These are phyloP conservation scores for Anodontia alba DNA, from an alignment of 2,888 invertebrate genomes.

Conservation along the genomic window DNA sequence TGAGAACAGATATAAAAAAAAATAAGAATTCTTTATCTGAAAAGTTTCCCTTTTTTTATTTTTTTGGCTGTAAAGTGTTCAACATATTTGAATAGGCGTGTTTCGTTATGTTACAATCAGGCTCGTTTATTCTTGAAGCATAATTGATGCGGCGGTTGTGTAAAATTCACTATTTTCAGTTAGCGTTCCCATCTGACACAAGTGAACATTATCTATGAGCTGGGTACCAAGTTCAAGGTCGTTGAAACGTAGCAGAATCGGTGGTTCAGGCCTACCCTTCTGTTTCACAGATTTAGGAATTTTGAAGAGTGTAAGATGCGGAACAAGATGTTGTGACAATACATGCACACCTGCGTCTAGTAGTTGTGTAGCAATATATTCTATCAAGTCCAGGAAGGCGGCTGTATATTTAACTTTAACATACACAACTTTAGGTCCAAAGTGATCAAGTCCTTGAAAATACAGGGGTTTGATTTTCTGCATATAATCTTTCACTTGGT, in stretches of 20 bases:
- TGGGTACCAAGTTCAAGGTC: constrained; percentile 81
- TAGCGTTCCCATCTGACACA: constrained; percentile 82
- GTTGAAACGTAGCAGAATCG: constrained; percentile 74
- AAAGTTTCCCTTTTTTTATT: no score
- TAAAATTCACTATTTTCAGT: not conserved
- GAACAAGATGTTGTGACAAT: constrained; percentile 83
- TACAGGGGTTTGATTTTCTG: constrained; percentile 65
- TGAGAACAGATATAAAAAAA: no score
- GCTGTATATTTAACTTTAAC: constrained; percentile 77
- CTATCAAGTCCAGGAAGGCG: constrained; percentile 77
- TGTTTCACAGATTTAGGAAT: constrained; percentile 72
- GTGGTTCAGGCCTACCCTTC: constrained; percentile 75
- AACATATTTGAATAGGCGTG: no score
- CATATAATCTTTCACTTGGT: constrained; percentile 61
- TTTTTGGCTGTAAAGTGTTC: no score
- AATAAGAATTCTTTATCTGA: no score
- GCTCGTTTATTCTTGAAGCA: not conserved
- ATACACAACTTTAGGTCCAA: constrained; percentile 83
- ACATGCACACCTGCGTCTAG: constrained; percentile 77
- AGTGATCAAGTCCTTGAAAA: constrained; percentile 80
- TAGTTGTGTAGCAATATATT: constrained; percentile 76
- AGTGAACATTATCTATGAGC: constrained; percentile 78
- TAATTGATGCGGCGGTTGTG: not conserved
- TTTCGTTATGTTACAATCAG: no score
- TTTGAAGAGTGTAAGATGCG: constrained; percentile 85